Evolutionary conservation across 2,113 vertebrate species (phyloP).

Genomic region (Aplodontia rufa): DNA sequence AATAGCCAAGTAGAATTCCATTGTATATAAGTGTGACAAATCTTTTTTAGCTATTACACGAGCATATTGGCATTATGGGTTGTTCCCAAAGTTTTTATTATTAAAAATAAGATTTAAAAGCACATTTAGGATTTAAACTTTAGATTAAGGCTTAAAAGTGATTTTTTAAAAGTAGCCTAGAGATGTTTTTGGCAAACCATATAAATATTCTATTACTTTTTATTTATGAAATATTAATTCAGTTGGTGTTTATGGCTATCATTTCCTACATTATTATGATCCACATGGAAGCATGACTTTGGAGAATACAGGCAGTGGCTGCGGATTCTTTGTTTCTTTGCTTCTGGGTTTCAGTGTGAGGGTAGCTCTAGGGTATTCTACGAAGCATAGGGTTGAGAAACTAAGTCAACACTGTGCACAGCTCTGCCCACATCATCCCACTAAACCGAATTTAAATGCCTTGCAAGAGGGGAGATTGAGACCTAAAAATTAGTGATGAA

Average conservation of each 20-base stretch:
- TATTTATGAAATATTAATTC: constrained; percentile 53
- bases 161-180: neutral
- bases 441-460: constrained; percentile 4
- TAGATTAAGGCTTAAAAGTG: constrained; percentile 23
- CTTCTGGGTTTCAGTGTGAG: neutral
- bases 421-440: neutral
- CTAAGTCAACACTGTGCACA: neutral
- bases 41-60: constrained; percentile 44
- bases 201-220: constrained; percentile 52
- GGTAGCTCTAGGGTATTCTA: neutral
- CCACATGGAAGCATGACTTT: neutral
- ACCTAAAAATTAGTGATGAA: neutral
- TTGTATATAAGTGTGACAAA: no score
- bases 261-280: neutral
- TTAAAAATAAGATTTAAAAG: constrained; percentile 64
- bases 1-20: no score
- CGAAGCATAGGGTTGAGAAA: neutral
- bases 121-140: constrained; percentile 41
- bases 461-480: neutral
- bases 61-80: neutral
- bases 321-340: neutral
- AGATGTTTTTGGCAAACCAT: constrained; percentile 42
- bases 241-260: neutral
- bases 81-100: constrained; percentile 45
- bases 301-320: neutral